Base-by-base conservation (phyloP, 2,113 vertebrate species). In the Chaenogobius annularis region DNA sequence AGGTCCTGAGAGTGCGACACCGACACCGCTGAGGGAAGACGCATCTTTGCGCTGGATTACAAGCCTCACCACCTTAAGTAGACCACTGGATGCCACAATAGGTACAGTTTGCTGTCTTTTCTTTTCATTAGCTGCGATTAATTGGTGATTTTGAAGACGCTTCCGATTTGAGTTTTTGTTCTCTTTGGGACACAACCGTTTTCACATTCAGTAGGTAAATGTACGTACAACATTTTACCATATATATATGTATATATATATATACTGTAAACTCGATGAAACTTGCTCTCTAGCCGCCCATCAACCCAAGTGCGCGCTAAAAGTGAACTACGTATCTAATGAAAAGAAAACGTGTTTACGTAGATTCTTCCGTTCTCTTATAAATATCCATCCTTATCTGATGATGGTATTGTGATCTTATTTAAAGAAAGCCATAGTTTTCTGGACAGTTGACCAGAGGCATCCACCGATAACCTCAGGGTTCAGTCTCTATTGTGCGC, bases 381-480 rank as follows among this genome's bases (percentile, higher is more conserved):
- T 87, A 84, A 91, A 79, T 92, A 5, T 17, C 86, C 56, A 69
- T 4, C 14, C 85, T 91, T 93, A 93, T 92, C 91, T 85, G 88
- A 91, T 92, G 48, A 66, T 44, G 40, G 81, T 85, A 91, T 91
- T 90, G 90, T 91, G 85, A 56, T 89, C 68, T 90, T 90, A 92
- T 92, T 92, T 90, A 89, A 92, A 90, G 89, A 83, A 86, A 86
- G 69, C 83, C 13, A 71, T 64, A 17, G 76, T 46, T 92, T 93
- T 91, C 92, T 87, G 89, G 79, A 69, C 73, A 69, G 74, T 72
- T 58, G 63, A 59, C 80, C 85, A 84, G 81, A 77, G 81, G 74
- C 87, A 89, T 80, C 86, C 87, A 90, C n/a, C 77, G 84, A 89
- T 91, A 88, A 89, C 88, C 89, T 75, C 46, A 68, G 79, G 82